These are phyloP conservation scores for Ceryle rudis DNA, from an alignment of 2,797 vertebrate genomes.

Conservation along the genomic window DNA sequence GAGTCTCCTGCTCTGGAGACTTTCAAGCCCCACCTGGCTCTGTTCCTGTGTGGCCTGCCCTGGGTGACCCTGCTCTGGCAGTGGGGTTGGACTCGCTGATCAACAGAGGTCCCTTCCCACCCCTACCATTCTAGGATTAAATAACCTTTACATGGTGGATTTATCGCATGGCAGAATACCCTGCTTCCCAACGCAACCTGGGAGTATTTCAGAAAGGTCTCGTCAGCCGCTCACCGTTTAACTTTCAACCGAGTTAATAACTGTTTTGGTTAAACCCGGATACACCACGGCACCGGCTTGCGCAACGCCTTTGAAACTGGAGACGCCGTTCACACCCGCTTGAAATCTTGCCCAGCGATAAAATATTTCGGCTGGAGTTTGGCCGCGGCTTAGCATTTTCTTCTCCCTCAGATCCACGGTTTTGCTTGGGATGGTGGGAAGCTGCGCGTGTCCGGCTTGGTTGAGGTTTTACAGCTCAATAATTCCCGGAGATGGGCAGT, in stretches of 20 bases:
- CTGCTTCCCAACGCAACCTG: fast-evolving
- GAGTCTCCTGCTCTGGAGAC: no score
- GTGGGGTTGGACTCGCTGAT: no score
- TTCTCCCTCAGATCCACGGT: neutral
- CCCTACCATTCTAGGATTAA: neutral
- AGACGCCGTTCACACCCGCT: neutral
- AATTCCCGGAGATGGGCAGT: neutral
- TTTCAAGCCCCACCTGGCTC: no score
- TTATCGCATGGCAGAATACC: neutral
- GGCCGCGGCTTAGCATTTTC: neutral
- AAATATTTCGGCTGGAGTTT: neutral
- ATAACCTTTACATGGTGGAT: neutral
- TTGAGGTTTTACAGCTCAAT: neutral
- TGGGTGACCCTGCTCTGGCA: no score
- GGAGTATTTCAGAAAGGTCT: neutral
- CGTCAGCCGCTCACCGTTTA: constrained; percentile 22
- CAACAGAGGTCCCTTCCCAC: no score
- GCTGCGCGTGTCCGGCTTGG: neutral
- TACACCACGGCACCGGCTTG: neutral
- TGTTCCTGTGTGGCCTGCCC: no score
- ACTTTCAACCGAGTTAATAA: constrained; percentile 39
- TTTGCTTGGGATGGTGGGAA: fast-evolving
- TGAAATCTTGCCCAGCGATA: constrained; percentile 13
- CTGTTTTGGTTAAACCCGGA: constrained; percentile 3
- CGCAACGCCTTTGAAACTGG: constrained; percentile 25